Conservation (phyloP, 2,113 vertebrate species). For the Speoplatyrhinus poulsoni region DNA sequence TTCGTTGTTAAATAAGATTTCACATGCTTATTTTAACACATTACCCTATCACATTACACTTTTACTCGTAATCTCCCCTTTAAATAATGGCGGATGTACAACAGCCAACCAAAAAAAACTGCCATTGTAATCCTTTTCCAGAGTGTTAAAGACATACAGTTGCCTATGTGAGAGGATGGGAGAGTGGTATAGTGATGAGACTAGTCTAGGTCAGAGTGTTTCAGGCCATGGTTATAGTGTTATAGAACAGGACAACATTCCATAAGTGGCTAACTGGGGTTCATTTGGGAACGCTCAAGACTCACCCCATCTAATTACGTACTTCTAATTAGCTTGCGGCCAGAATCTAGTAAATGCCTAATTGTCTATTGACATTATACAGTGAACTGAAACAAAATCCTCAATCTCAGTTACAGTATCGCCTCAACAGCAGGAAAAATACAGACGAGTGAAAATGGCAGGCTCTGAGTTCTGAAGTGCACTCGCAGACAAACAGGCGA, state of each 20-base stretch:
- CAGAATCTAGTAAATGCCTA: constrained; percentile 70
- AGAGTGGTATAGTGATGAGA: not conserved
- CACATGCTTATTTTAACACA: not conserved
- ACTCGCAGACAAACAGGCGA: constrained; percentile 6
- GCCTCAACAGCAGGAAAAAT: constrained; percentile 51
- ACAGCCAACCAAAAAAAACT: too few species aligned
- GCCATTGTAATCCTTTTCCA: not conserved
- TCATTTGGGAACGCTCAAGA: constrained; percentile 74
- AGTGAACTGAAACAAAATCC: constrained; percentile 69
- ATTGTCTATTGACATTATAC: constrained; percentile 80
- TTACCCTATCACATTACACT: not conserved
- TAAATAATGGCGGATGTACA: too few species aligned
- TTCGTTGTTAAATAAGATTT: not conserved
- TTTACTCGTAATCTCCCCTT: too few species aligned
- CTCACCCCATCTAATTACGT: constrained; percentile 67
- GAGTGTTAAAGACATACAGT: not conserved
- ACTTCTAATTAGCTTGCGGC: constrained; percentile 74
- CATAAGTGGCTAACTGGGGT: constrained; percentile 58
- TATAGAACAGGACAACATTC: constrained; percentile 41
- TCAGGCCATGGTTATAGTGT: constrained; percentile 45
- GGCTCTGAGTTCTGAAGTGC: constrained; percentile 3
- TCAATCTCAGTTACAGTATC: constrained; percentile 63
- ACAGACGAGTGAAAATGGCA: constrained; percentile 43
- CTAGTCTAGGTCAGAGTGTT: constrained; percentile 35
- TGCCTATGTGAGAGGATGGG: not conserved